phyloP scores from a whole-genome alignment of 2,797 vertebrate genomes.

The Scleropages formosus region DNA sequence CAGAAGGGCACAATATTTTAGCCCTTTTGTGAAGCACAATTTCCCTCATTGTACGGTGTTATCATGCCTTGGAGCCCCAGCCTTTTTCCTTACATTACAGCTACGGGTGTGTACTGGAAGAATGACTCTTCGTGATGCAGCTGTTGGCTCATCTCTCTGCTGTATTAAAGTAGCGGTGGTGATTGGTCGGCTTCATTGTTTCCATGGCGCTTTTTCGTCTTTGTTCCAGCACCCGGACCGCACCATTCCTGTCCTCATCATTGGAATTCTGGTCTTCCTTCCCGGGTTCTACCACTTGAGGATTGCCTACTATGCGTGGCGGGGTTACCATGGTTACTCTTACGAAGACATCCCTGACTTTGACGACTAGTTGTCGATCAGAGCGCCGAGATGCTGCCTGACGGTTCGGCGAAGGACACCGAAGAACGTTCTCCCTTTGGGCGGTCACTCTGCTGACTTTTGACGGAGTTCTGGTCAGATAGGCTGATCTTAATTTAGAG shows the following conservation, averaged over 20 bases:
- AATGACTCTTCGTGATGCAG: too few relatives aligned
- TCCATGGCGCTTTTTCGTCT: background rate
- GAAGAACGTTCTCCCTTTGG: background rate
- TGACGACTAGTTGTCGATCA: slow-evolving; percentile 73
- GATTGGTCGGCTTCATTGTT: too few relatives aligned
- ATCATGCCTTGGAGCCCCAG: too few relatives aligned
- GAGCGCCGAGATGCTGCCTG: background rate
- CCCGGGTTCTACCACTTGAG: slow-evolving; percentile 94
- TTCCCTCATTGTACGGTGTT: too few relatives aligned
- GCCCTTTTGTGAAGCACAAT: too few relatives aligned
- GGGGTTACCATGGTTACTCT: slow-evolving; percentile 91
- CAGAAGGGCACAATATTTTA: too few relatives aligned
- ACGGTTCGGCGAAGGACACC: background rate
- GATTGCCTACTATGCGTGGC: slow-evolving; percentile 91
- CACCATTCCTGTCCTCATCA: slow-evolving; percentile 88
- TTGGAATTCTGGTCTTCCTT: slow-evolving; percentile 92
- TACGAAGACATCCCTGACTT: slow-evolving; percentile 97
- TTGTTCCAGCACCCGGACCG: slow-evolving; percentile 79
- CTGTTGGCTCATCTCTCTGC: too few relatives aligned
- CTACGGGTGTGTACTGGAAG: background rate
- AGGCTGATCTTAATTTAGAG: background rate
- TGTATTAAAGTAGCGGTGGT: too few relatives aligned
- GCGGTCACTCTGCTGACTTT: too few relatives aligned
- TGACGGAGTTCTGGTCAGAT: slow-evolving; percentile 3
- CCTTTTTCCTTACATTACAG: background rate